Evolutionary conservation across 1,140 invertebrate genomes (phyloP), one percentile per base, ranked within the genome.

Genomic region (Ceratina calcarata): DNA sequence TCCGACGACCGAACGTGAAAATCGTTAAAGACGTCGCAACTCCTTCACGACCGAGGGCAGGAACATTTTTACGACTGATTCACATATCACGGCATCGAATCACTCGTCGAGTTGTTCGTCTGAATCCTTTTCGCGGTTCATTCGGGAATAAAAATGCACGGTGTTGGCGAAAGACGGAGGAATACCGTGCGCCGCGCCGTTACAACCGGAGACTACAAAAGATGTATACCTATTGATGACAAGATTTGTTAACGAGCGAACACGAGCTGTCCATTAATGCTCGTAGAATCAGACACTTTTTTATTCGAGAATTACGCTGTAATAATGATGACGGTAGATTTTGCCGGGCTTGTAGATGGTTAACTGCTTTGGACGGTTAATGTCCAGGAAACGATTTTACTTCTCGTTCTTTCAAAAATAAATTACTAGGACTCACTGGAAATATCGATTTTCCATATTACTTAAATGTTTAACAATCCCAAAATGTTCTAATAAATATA

Each of bases 1-100:
- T 86, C 84, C 81, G 83, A 87, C 81, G 89, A 84, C 86, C 85
- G 75, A 76, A 65, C 66, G 32, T 57, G 60, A n/a, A 45, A 72
- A 87, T 84, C 81, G 82, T 89, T 85, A 87, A 82, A 60, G 61
- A 65, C 71, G 66, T 68, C 80, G 55, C 15, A 24, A 69, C 66
- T 65, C 67, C 78, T 76, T 61, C 79, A 72, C 61, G 66, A 69
- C 53, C 24, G 20, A 51, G 22, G 27, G 32, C 37, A 81, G 71
- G 70, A 81, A 80, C 73, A 82, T 77, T 88, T 89, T 90, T 88
- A 89, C 81, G 87, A 65, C 78, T 81, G 78, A 85, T 88, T 88
- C 87, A 58, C 80, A 79, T 82, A 87, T 87, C 87, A 66, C 76
- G 76, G 86, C 81, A 80, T 81, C 81, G 74, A 84, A 72, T 82